Conservation (phyloP, 2,888 invertebrate genomes). For the Acronicta leporina region DNA sequence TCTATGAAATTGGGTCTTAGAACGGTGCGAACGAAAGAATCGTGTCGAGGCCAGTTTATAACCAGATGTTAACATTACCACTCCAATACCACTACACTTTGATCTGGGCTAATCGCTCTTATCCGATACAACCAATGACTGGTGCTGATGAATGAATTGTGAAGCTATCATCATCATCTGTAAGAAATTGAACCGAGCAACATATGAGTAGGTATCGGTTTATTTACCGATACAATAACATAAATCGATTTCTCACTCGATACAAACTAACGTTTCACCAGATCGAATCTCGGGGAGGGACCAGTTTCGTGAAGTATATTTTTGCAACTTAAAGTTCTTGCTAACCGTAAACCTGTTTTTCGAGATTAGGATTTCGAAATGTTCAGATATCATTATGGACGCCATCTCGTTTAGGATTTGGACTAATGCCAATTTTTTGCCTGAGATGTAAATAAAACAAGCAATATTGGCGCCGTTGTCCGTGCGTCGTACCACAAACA, state of each 20-base stretch:
- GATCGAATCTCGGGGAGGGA: constrained; percentile 46
- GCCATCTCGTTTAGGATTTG: constrained; percentile 69
- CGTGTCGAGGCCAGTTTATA: constrained; percentile 76
- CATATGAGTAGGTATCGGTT: constrained; percentile 17
- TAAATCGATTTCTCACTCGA: constrained; percentile 49
- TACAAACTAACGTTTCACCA: constrained; percentile 46
- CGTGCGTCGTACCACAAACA: constrained; percentile 45
- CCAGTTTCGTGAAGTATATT: constrained; percentile 53
- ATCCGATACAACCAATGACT: constrained; percentile 57
- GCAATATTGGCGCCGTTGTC: constrained; percentile 72
- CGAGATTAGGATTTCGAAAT: constrained; percentile 71
- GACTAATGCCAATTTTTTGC: constrained; percentile 81
- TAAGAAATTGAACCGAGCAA: constrained; percentile 36
- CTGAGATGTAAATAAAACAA: constrained; percentile 80
- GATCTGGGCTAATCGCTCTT: constrained; percentile 69
- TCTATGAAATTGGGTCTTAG: constrained; percentile 73
- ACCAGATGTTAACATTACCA: constrained; percentile 59
- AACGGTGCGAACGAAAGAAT: constrained; percentile 75
- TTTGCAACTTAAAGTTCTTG: constrained; percentile 61
- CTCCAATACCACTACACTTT: constrained; percentile 49
- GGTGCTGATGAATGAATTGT: constrained; percentile 48
- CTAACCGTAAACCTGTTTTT: constrained; percentile 68
- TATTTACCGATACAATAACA: constrained; percentile 43
- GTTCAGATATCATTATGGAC: constrained; percentile 66
- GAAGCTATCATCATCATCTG: constrained; percentile 48